Evolutionary conservation across 1,140 invertebrate genomes (phyloP).

Genomic region (Platorchestia sp.): DNA sequence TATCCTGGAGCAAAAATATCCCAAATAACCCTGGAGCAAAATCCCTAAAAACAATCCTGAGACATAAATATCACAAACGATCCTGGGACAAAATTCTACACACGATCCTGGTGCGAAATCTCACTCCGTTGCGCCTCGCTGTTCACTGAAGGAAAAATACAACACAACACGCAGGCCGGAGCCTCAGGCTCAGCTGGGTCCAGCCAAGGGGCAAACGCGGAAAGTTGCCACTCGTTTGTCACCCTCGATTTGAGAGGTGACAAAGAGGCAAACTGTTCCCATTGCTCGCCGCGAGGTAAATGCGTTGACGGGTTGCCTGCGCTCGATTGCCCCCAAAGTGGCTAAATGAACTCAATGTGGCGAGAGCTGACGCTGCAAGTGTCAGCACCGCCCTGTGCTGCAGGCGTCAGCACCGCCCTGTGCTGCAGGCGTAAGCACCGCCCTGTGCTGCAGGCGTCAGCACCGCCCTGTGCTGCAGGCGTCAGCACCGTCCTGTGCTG

Average conservation of each 20-base stretch:
- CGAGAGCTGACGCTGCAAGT: neutral
- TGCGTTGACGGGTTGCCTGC: neutral
- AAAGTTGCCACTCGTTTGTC: neutral
- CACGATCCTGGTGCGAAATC: neutral
- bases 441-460: too few relatives aligned
- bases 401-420: neutral
- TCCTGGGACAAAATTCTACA: too few relatives aligned
- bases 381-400: neutral
- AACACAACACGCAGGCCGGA: neutral
- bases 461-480: too few relatives aligned
- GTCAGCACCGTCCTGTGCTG: too few relatives aligned
- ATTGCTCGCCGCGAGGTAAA: neutral
- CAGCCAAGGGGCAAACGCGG: neutral
- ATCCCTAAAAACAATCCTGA: too few relatives aligned
- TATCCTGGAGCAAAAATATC: neutral
- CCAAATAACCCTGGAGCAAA: too few relatives aligned
- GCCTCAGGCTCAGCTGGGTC: neutral
- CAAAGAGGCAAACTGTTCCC: conserved; percentile 6
- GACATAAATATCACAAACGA: too few relatives aligned
- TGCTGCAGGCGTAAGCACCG: too few relatives aligned
- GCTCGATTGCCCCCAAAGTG: neutral
- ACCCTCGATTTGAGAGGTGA: conserved; percentile 6
- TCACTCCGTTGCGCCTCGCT: neutral
- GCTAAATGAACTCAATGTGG: neutral
- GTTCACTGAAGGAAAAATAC: neutral